phyloP scores from a whole-genome alignment of 2,797 vertebrate genomes.

The Mycteria americana region DNA sequence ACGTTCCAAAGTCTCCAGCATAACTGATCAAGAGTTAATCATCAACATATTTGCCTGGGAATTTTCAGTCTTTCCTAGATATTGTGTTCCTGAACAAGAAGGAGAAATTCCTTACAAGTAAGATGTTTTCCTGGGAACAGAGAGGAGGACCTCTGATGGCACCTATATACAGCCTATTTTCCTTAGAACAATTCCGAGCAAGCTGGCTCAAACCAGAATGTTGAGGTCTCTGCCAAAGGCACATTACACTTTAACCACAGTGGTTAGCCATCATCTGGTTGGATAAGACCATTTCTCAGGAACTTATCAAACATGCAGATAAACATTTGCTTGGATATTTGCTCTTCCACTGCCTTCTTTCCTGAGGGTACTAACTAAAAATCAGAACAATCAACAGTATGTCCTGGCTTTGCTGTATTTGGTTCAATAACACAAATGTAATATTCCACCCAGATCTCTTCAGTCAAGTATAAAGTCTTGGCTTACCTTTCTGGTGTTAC shows the following conservation, averaged over 20 bases:
- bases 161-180: not conserved
- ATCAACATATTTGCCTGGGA: not conserved
- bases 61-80: not conserved
- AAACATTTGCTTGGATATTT: conserved; percentile 17
- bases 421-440: not conserved
- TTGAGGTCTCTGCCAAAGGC: not conserved
- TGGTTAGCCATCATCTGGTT: not conserved
- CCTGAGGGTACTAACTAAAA: not conserved
- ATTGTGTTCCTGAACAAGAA: not conserved
- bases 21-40: not conserved
- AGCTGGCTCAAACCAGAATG: not conserved
- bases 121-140: not conserved
- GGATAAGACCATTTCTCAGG: not conserved
- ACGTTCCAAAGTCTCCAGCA: not conserved
- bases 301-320: not conserved
- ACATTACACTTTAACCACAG: not conserved
- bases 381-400: not conserved
- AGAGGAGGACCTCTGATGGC: not conserved
- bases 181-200: not conserved
- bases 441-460: not conserved
- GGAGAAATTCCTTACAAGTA: not conserved
- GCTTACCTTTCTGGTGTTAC: conserved; percentile 30
- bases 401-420: not conserved
- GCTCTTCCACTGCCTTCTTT: not conserved
- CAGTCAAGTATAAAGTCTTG: not conserved